Percentiles rank a stretch among this genome's conserved stretches.
Evolutionary conservation across 2,797 vertebrate species (phyloP).

Genomic region (Enteromius trimaculatus): DNA sequence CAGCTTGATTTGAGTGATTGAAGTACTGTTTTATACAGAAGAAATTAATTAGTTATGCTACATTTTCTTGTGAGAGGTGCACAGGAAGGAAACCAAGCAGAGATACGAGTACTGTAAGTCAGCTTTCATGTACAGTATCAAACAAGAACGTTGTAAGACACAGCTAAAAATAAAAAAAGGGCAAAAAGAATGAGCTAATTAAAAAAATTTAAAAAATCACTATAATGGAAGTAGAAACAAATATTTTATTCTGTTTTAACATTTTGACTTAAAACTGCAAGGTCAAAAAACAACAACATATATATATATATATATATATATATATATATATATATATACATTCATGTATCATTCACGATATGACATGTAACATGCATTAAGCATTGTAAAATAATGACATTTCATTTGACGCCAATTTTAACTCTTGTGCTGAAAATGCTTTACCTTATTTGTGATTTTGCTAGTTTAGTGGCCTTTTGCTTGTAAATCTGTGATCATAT

Average conservation of each 20-base stretch:
- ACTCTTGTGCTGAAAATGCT: too few relatives aligned
- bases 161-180: neutral
- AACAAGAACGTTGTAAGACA: neutral
- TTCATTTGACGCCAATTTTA: neutral
- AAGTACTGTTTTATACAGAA: conserved; percentile 69
- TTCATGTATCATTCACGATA: neutral
- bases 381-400: neutral
- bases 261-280: neutral
- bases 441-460: too few relatives aligned
- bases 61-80: conserved; percentile 68
- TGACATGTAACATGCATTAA: neutral
- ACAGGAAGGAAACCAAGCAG: conserved; percentile 56
- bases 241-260: neutral
- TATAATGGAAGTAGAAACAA: neutral
- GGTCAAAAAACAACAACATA: too few relatives aligned
- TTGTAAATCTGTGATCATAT: too few relatives aligned
- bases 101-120: conserved; percentile 56
- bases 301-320: too few relatives aligned
- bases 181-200: neutral
- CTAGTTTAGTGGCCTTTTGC: too few relatives aligned
- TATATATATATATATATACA: too few relatives aligned
- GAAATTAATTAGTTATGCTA: conserved; percentile 73
- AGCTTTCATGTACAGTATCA: neutral
- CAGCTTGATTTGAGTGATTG: conserved; percentile 68
- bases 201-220: too few relatives aligned